Evolutionary conservation across 1,140 invertebrate genomes (phyloP).

Genomic region (Orussus abietinus): DNA sequence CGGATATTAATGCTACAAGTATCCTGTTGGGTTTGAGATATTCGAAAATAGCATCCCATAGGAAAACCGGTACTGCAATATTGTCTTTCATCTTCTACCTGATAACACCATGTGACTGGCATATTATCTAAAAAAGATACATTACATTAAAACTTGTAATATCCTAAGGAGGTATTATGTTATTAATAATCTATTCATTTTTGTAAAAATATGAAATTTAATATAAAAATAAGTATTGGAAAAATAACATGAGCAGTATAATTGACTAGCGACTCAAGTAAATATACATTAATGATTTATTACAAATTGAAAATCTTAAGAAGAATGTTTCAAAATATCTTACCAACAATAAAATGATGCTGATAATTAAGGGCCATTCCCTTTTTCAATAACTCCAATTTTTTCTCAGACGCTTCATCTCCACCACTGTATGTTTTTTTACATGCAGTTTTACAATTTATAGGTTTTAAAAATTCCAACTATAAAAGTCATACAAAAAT

Average conservation of each 20-base stretch:
- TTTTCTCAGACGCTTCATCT: constrained; percentile 62
- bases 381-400: constrained; percentile 78
- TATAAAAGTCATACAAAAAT: constrained; percentile 28
- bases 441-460: constrained; percentile 71
- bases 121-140: constrained; percentile 77
- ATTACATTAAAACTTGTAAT: constrained; percentile 7
- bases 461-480: constrained; percentile 67
- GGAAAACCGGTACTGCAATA: constrained; percentile 95
- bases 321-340: constrained; percentile 14
- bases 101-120: constrained; percentile 95
- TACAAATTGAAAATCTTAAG: background rate
- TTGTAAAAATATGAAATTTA: constrained; percentile 7
- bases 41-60: constrained; percentile 88
- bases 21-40: constrained; percentile 58
- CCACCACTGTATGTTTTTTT: constrained; percentile 68
- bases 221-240: constrained; percentile 7
- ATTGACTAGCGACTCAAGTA: background rate
- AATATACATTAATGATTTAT: constrained; percentile 4
- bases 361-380: constrained; percentile 97
- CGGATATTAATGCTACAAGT: constrained; percentile 61
- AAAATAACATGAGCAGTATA: constrained; percentile 9
- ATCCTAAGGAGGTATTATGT: too few relatives aligned
- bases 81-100: constrained; percentile 68
- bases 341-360: constrained; percentile 94
- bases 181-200: too few relatives aligned